Conservation (phyloP, 2,797 vertebrate genomes). For the Spinus olivaceus region DNA sequence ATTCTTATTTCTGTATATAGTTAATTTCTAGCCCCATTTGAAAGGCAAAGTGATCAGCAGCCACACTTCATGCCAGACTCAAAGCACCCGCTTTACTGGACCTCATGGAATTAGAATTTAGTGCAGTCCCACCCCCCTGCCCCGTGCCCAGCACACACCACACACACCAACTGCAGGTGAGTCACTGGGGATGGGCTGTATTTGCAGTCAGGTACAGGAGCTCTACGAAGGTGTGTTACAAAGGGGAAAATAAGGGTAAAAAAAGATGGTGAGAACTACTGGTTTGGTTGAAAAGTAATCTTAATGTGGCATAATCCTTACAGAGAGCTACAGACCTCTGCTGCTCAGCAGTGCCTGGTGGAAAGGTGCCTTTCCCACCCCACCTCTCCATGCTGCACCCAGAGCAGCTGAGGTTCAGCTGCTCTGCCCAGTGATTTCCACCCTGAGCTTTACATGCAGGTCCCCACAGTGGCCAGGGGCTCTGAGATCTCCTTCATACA, state of each 20-base stretch:
- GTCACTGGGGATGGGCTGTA: background rate
- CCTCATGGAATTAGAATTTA: background rate
- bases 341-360: background rate
- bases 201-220: background rate
- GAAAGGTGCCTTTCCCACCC: background rate
- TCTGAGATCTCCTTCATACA: background rate
- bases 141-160: constrained; percentile 47
- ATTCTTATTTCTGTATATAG: background rate
- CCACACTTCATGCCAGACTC: constrained; percentile 60
- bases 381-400: background rate
- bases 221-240: background rate
- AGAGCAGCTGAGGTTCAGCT: background rate
- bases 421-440: background rate
- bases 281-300: background rate
- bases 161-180: constrained; percentile 40
- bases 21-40: constrained; percentile 55
- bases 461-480: background rate
- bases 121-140: background rate
- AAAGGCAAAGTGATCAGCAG: constrained; percentile 30
- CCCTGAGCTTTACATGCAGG: background rate
- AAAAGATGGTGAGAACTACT: background rate
- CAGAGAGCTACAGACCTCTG: background rate
- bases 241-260: background rate
- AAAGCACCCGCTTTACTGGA: background rate
- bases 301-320: background rate